Percentiles rank a stretch among this genome's conserved stretches.
These are phyloP conservation scores for Orussus abietinus DNA, from an alignment of 1,140 invertebrate species.

Conservation along the genomic window DNA sequence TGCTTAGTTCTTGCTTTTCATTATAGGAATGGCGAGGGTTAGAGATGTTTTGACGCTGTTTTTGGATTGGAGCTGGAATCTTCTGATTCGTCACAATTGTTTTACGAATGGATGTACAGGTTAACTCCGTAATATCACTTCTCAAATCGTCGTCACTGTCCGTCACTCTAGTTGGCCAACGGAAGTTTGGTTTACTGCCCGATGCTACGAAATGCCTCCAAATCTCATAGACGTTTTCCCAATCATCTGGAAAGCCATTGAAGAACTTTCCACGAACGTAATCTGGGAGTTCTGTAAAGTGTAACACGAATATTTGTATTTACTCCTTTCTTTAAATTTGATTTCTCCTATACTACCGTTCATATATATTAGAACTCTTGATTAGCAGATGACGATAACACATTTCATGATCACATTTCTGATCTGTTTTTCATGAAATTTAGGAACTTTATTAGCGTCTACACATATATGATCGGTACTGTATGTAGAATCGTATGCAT, in stretches of 20 bases:
- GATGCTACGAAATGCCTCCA: conserved; percentile 33
- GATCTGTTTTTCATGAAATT: too few species aligned
- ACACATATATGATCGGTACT: too few species aligned
- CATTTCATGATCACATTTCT: too few species aligned
- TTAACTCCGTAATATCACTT: conserved; percentile 35
- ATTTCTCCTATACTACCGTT: not conserved
- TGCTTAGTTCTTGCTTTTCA: not conserved
- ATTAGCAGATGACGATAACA: too few species aligned
- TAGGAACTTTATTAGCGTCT: too few species aligned
- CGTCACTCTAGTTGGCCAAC: conserved; percentile 40
- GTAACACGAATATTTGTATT: not conserved
- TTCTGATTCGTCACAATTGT: too few species aligned
- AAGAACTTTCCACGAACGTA: conserved; percentile 42
- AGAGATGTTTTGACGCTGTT: conserved; percentile 7
- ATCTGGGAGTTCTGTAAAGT: conserved; percentile 34
- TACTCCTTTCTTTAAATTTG: not conserved
- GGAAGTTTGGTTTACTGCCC: conserved; percentile 29
- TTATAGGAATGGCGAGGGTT: not conserved
- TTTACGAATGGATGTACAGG: too few species aligned
- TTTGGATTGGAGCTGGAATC: too few species aligned
- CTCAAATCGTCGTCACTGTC: conserved; percentile 44
- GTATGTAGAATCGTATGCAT: too few species aligned
- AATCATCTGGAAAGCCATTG: conserved; percentile 49
- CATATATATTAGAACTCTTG: too few species aligned
- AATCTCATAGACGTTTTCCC: conserved; percentile 39